Evolutionary conservation across 2,888 invertebrate species (phyloP).

Genomic region (Eupeodes luniger): DNA sequence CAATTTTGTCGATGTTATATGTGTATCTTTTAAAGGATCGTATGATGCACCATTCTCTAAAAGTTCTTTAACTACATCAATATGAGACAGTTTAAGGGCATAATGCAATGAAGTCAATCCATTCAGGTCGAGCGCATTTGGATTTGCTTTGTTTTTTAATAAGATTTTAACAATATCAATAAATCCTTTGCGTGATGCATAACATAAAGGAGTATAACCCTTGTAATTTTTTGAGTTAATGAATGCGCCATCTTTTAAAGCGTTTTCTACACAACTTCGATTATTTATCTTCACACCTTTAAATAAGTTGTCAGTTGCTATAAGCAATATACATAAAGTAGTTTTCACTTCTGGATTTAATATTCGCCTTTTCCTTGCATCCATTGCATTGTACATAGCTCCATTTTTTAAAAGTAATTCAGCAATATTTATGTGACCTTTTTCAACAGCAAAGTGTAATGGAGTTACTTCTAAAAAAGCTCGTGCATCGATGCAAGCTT

Average conservation of each 20-base stretch:
- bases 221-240: neutral
- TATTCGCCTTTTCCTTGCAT: accelerated
- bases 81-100: neutral
- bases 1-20: too few species aligned
- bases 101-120: too few species aligned
- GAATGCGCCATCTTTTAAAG: neutral
- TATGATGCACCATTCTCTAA: too few species aligned
- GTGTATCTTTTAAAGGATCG: too few species aligned
- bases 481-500: neutral
- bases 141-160: too few species aligned
- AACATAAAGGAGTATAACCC: neutral
- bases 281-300: neutral
- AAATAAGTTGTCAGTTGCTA: neutral
- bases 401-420: neutral
- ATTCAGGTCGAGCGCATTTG: too few species aligned
- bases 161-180: too few species aligned
- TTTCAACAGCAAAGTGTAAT: neutral
- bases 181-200: too few species aligned
- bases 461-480: neutral
- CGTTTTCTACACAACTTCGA: neutral
- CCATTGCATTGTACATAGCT: neutral
- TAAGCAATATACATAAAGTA: neutral
- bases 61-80: too few species aligned
- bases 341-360: neutral
- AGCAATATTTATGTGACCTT: neutral